Evolutionary conservation across 1,140 invertebrate species (phyloP).

Genomic region (Hylaeus anthracinus): DNA sequence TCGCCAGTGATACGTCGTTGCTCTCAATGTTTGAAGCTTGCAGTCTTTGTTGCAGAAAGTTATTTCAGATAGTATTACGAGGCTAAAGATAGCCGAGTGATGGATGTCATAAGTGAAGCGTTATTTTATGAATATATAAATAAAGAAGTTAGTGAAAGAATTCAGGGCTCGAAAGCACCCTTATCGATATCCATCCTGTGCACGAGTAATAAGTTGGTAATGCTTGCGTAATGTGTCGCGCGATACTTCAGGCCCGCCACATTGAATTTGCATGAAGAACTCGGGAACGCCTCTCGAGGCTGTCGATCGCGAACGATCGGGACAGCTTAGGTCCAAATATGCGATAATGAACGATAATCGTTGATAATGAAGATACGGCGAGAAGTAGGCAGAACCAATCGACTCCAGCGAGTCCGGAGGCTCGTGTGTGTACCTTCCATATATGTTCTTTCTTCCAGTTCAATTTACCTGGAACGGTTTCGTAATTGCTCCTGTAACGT

Average conservation of each 20-base stretch:
- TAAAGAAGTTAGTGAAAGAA: no score
- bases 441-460: slow-evolving; percentile 15
- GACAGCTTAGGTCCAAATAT: slow-evolving; percentile 74
- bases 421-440: background rate
- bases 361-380: slow-evolving; percentile 66
- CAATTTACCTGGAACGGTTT: slow-evolving; percentile 20
- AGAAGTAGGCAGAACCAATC: slow-evolving; percentile 24
- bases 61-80: no score
- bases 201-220: no score
- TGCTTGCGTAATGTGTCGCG: background rate
- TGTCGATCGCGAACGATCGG: slow-evolving; percentile 67
- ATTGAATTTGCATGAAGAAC: slow-evolving; percentile 35
- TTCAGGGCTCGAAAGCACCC: no score
- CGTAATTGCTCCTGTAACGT: slow-evolving; percentile 15
- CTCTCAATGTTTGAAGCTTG: no score
- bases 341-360: slow-evolving; percentile 74
- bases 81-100: no score
- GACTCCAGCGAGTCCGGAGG: background rate
- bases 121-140: no score
- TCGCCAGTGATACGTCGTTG: background rate
- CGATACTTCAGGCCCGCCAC: background rate
- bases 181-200: no score
- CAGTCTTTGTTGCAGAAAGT: no score
- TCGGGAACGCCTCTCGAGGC: slow-evolving; percentile 56
- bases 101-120: no score